Evolutionary conservation across 2,113 vertebrate genomes (phyloP).

Genomic region (Bufo bufo): DNA sequence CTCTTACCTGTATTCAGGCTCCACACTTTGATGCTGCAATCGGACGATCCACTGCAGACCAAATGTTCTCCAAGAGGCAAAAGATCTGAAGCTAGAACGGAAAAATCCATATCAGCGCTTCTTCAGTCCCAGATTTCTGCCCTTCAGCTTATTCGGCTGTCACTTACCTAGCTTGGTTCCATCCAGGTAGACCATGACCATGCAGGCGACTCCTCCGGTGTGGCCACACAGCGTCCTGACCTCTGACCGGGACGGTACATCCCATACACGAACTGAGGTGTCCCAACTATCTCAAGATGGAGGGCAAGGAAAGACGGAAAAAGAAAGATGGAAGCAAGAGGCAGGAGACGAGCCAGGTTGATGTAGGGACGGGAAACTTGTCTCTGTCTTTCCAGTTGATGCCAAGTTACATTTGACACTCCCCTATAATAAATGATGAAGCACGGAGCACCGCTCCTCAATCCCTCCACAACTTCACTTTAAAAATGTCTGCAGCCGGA

Average conservation of each 20-base stretch:
- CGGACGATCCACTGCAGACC: constrained; percentile 76
- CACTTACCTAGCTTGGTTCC: constrained; percentile 26
- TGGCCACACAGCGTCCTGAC: constrained; percentile 43
- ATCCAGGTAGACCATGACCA: not conserved
- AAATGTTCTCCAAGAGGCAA: constrained; percentile 66
- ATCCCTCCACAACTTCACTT: too few relatives aligned
- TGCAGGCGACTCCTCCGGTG: constrained; percentile 16
- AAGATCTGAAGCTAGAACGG: constrained; percentile 22
- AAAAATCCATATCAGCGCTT: not conserved
- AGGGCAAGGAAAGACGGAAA: not conserved
- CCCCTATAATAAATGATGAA: too few relatives aligned
- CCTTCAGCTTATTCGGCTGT: not conserved
- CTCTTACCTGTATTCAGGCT: constrained; percentile 72
- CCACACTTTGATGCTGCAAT: constrained; percentile 79
- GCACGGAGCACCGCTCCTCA: too few relatives aligned
- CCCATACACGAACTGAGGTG: constrained; percentile 43
- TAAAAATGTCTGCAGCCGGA: too few relatives aligned
- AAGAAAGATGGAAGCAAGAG: not conserved
- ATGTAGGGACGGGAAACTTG: too few relatives aligned
- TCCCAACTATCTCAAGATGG: constrained; percentile 21
- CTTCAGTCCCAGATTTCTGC: not conserved
- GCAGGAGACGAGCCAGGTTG: not conserved
- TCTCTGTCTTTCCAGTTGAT: too few relatives aligned
- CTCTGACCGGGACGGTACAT: constrained; percentile 7
- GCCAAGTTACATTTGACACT: too few relatives aligned